Evolutionary conservation across 64 coral and sea anemone species (phyloP).

Genomic region (Astreopora myriophthalma): DNA sequence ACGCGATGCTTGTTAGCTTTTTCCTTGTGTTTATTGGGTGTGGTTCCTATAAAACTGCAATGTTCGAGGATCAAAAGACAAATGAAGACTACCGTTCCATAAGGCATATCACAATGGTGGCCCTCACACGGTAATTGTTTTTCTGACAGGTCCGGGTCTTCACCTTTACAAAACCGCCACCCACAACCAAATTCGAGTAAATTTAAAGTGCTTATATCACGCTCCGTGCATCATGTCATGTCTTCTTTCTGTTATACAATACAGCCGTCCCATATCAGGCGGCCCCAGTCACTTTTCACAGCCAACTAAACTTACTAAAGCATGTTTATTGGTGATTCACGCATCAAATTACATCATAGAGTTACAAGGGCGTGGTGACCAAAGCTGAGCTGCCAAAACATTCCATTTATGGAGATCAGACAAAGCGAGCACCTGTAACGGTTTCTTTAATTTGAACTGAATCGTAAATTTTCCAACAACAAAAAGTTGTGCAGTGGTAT

Average conservation of each 20-base stretch:
- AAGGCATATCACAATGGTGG: constrained; percentile 42
- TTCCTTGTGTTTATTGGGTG: constrained; percentile 10
- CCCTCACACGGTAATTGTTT: not conserved
- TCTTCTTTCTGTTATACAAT: constrained; percentile 39
- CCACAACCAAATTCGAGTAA: not conserved
- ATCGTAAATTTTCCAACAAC: too few relatives aligned
- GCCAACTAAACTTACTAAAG: not conserved
- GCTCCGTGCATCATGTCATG: constrained; percentile 55
- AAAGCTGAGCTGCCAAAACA: constrained; percentile 24
- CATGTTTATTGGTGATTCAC: constrained; percentile 36
- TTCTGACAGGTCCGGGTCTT: not conserved
- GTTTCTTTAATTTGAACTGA: not conserved
- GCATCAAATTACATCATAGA: constrained; percentile 38
- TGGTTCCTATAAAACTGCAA: constrained; percentile 5
- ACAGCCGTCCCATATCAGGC: not conserved
- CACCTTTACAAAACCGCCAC: not conserved
- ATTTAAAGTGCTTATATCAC: constrained; percentile 28
- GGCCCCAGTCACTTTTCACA: not conserved
- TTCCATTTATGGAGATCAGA: constrained; percentile 19
- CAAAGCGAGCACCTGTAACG: not conserved
- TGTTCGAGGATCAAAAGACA: constrained; percentile 40
- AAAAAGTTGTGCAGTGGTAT: too few relatives aligned
- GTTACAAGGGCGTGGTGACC: not conserved
- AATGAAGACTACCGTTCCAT: constrained; percentile 48
- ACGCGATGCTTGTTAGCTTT: constrained; percentile 14